These are phyloP conservation scores for Megathymus violae DNA, from an alignment of 1,140 invertebrate genomes.

Conservation along the genomic window DNA sequence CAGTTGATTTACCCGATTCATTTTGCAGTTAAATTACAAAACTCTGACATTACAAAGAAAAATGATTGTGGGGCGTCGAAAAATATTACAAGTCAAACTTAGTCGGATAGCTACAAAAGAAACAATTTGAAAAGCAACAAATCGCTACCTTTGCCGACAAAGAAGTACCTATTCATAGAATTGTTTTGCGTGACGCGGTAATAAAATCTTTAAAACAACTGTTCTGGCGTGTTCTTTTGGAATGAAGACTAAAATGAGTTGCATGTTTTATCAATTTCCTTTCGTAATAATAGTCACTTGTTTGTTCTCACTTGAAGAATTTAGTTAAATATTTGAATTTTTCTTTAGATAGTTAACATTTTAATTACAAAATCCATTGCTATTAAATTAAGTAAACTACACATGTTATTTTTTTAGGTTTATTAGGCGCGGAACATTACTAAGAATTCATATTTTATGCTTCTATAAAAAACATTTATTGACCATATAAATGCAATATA, in stretches of 20 bases:
- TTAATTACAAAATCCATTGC: neutral
- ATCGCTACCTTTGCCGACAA: conserved; percentile 8
- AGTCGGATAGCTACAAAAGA: conserved; percentile 1
- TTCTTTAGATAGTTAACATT: neutral
- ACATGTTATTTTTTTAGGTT: too few relatives aligned
- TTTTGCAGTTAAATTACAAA: neutral
- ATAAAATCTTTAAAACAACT: conserved; percentile 20
- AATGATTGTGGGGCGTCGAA: neutral
- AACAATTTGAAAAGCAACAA: conserved; percentile 24
- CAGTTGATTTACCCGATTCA: too few relatives aligned
- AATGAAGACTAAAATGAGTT: neutral
- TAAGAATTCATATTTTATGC: too few relatives aligned
- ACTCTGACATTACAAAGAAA: neutral
- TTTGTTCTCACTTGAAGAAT: neutral
- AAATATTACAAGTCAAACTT: conserved; percentile 4
- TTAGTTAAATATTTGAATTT: neutral
- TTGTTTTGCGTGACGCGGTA: conserved; percentile 31
- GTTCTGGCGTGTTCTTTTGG: conserved; percentile 12
- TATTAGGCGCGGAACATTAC: too few relatives aligned
- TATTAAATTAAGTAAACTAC: too few relatives aligned
- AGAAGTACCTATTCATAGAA: conserved; percentile 9
- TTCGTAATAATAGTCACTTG: neutral
- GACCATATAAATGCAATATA: too few relatives aligned
- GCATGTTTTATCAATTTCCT: conserved; percentile 4
- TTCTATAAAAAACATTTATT: too few relatives aligned